phyloP scores from a whole-genome alignment of 2,113 vertebrate genomes.

The Illadopsis cleaveri region DNA sequence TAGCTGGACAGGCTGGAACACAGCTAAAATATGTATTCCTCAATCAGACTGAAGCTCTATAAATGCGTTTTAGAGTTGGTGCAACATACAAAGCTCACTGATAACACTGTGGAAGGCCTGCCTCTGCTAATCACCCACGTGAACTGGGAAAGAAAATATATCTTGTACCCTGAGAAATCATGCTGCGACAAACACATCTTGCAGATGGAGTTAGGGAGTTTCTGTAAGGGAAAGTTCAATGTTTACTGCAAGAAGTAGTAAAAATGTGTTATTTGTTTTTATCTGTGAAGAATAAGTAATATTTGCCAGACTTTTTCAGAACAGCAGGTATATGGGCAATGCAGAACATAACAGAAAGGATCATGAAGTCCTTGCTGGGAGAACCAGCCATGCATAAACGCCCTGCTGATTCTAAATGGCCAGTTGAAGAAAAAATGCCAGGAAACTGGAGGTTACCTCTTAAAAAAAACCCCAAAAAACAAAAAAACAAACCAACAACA shows the following conservation, averaged over 20 bases:
- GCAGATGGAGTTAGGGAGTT: background rate
- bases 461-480: background rate
- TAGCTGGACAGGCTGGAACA: background rate
- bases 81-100: fast-evolving
- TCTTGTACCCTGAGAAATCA: background rate
- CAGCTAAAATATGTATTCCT: no score
- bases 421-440: background rate
- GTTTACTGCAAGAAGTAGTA: background rate
- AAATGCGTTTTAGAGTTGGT: background rate
- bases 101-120: background rate
- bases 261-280: background rate
- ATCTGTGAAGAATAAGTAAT: background rate
- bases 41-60: background rate
- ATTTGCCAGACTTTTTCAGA: background rate
- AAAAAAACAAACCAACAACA: no score
- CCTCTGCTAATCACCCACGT: background rate
- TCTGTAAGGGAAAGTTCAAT: background rate
- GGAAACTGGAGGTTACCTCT: constrained; percentile 7
- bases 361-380: background rate
- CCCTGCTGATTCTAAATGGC: background rate
- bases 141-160: background rate
- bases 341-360: background rate
- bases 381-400: background rate
- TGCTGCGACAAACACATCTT: background rate
- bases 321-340: background rate